Evolutionary conservation across 1,140 invertebrate genomes (phyloP), one percentile per base, ranked within the genome.

Genomic region (Lethrus apterus): DNA sequence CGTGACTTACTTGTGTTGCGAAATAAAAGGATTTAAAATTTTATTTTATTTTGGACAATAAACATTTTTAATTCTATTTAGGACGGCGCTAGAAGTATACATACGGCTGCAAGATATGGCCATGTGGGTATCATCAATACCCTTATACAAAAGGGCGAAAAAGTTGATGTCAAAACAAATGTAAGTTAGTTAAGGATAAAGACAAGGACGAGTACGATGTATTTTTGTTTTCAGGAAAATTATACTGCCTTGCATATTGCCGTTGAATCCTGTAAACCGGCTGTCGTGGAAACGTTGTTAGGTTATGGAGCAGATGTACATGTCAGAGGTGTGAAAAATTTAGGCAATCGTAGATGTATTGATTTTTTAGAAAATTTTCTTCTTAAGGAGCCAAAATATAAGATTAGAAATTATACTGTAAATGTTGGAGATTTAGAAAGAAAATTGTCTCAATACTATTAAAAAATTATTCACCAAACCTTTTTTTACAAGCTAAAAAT

Each of bases 181-280:
- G 92, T 93, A 72, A 79, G 78, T 68, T 51, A 19, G n/a, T 24
- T 34, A 51, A 21, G 46, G 45, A 41, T 34, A 26, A 29, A 15
- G 5, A 44, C 42, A 10, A 5, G 40, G 26, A 19, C 30, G 35
- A 40, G 18, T 38, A 20, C 17, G 23, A 21, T 32, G 20, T 14
- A 36, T 13, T 38, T 42, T 44, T 47, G 15, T 56, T 48, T 26
- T 14, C 49, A 98, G 86, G 93, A 98, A 62, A 94, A 96, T 62
- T 96, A 93, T 65, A 98, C 96, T 14, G 93, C 96, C n/a, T 72
- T 99, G 0, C 96, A 99, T 62, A 90, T 98, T 55, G 95, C 94
- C n/a, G 94, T 98, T 2, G 89, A 98, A 69, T 89, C 87, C 24
- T 88, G 89, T 44, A 95, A 97, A 64, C 92, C 94, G 7, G 80